Evolutionary conservation across 2,888 invertebrate genomes (phyloP).

Genomic region (Drosophila lutescens): DNA sequence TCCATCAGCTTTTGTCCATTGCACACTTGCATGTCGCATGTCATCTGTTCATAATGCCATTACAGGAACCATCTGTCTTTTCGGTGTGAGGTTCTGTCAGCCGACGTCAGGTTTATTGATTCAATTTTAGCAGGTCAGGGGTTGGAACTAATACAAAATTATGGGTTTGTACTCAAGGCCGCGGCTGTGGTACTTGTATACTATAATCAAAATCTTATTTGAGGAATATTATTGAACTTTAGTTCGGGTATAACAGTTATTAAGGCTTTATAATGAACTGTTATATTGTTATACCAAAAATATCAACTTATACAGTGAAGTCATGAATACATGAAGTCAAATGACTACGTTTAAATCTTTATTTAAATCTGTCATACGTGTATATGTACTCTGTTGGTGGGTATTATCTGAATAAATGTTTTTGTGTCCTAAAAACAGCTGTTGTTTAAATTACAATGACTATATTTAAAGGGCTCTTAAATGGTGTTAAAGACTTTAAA

Average conservation of each 20-base stretch:
- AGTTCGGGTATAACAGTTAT: not conserved
- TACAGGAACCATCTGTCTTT: not conserved
- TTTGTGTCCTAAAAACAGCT: not conserved
- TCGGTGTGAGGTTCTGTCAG: conserved; percentile 4
- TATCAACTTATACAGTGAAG: too few relatives aligned
- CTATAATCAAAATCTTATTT: too few relatives aligned
- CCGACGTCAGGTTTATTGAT: conserved; percentile 26
- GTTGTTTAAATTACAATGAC: not conserved
- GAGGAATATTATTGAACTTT: too few relatives aligned
- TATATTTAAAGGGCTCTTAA: not conserved
- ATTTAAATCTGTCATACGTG: too few relatives aligned
- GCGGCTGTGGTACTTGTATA: not conserved
- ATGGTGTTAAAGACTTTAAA: not conserved
- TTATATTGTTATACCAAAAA: not conserved
- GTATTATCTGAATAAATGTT: too few relatives aligned
- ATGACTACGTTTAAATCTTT: too few relatives aligned
- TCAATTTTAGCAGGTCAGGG: conserved; percentile 5
- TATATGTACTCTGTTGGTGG: too few relatives aligned
- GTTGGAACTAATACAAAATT: conserved; percentile 1
- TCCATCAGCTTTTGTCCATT: conserved; percentile 22
- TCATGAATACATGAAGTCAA: too few relatives aligned
- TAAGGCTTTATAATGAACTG: not conserved
- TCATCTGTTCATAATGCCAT: conserved; percentile 20
- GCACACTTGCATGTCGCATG: conserved; percentile 20
- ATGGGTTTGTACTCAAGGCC: not conserved